phyloP scores from a whole-genome alignment of 2,113 vertebrate species.

The Caranx melampygus region DNA sequence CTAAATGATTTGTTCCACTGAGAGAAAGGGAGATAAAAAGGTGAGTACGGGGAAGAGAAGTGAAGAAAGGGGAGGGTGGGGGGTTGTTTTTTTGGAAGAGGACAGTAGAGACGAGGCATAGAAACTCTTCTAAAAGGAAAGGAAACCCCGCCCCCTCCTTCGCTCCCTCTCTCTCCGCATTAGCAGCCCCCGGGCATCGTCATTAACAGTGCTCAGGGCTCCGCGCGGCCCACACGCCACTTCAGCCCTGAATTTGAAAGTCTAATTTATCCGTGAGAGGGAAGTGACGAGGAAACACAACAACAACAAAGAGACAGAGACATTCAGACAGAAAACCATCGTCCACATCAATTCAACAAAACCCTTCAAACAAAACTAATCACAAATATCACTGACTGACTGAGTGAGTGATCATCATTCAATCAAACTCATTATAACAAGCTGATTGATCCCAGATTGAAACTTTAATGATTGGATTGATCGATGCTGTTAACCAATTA shows the following conservation, averaged over 20 bases:
- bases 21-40: slow-evolving; percentile 47
- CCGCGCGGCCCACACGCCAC: neutral
- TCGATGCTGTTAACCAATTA: no score
- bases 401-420: no score
- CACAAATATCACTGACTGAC: no score
- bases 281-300: slow-evolving; percentile 13
- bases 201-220: neutral
- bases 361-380: neutral
- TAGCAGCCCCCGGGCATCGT: neutral
- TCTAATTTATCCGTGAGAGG: slow-evolving; percentile 65
- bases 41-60: slow-evolving; percentile 1
- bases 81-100: neutral
- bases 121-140: slow-evolving; percentile 11
- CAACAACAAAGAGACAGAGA: slow-evolving; percentile 21
- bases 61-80: neutral
- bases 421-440: no score
- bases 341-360: neutral
- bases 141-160: no score
- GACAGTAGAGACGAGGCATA: slow-evolving; percentile 27
- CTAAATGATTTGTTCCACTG: slow-evolving; percentile 76
- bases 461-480: no score
- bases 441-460: no score
- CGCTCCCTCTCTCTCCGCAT: neutral
- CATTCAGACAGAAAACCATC: neutral
- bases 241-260: slow-evolving; percentile 49